Evolutionary conservation across 2,797 vertebrate species (phyloP).

Genomic region (Lophotriccus pileatus): DNA sequence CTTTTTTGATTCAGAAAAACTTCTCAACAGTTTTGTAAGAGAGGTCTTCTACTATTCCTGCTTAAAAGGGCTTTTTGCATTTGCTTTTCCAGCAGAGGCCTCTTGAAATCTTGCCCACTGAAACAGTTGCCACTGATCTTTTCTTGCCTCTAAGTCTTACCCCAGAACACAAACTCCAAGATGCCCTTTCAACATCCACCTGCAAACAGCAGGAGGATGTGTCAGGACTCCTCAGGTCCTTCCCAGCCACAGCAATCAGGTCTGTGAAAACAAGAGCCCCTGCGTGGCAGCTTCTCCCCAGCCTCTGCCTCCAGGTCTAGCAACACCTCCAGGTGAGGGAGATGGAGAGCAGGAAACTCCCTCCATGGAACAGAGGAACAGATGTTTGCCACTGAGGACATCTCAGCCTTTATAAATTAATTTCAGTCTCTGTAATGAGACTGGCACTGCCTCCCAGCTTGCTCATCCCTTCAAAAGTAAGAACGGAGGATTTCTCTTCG

Average conservation of each 20-base stretch:
- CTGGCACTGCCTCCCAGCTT: not conserved
- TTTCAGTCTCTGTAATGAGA: not conserved
- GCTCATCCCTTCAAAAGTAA: not conserved
- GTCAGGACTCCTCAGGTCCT: not conserved
- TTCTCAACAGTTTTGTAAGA: not conserved
- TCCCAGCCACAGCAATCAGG: not conserved
- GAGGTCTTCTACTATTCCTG: not conserved
- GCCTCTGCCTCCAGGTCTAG: not conserved
- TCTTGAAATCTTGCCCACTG: not conserved
- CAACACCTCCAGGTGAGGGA: rapidly evolving
- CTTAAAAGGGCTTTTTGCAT: not conserved
- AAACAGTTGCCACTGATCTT: not conserved
- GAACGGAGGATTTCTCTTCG: not conserved
- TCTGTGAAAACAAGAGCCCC: not conserved
- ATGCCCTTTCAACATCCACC: not conserved
- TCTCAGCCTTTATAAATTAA: not conserved
- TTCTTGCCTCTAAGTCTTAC: not conserved
- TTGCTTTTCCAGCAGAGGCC: not conserved
- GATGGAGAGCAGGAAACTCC: not conserved
- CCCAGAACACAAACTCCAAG: not conserved
- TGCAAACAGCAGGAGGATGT: not conserved
- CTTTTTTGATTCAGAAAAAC: not conserved
- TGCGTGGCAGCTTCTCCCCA: not conserved
- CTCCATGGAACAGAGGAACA: not conserved
- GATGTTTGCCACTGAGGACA: not conserved